Conservation (phyloP, 2,797 vertebrate species). For the Telmatherina bonti region DNA sequence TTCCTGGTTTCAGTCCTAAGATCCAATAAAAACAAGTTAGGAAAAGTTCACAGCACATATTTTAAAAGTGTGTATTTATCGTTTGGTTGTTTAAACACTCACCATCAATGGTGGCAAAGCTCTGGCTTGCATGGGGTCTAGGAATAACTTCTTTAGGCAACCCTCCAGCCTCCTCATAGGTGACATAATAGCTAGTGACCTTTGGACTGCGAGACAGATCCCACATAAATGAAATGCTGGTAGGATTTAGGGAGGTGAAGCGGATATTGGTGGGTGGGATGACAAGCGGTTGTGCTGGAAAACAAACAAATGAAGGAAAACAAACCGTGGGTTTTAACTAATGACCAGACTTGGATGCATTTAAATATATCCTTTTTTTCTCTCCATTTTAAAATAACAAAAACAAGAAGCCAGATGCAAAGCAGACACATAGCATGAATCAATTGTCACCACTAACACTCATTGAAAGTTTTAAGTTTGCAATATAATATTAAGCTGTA, state of each 20-base stretch:
- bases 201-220: conserved; percentile 86
- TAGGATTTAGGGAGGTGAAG: conserved; percentile 91
- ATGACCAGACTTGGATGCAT: background rate
- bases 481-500: too few relatives aligned
- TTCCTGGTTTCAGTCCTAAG: conserved; percentile 92
- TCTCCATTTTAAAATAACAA: too few relatives aligned
- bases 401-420: too few relatives aligned
- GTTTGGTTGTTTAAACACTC: conserved; percentile 12
- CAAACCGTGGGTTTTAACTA: background rate
- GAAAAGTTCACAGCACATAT: background rate
- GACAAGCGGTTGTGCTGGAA: conserved; percentile 82
- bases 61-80: background rate
- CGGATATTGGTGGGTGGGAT: conserved; percentile 92
- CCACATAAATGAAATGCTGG: conserved; percentile 90
- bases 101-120: conserved; percentile 88
- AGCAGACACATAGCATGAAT: too few relatives aligned
- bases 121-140: conserved; percentile 85
- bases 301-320: conserved; percentile 21
- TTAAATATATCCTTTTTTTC: background rate
- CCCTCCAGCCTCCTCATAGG: conserved; percentile 88
- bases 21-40: conserved; percentile 23
- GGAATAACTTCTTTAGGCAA: conserved; percentile 86
- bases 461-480: too few relatives aligned
- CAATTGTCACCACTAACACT: too few relatives aligned
- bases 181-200: conserved; percentile 94